These are phyloP conservation scores for Fringilla coelebs DNA, from an alignment of 2,797 vertebrate genomes.

Conservation along the genomic window DNA sequence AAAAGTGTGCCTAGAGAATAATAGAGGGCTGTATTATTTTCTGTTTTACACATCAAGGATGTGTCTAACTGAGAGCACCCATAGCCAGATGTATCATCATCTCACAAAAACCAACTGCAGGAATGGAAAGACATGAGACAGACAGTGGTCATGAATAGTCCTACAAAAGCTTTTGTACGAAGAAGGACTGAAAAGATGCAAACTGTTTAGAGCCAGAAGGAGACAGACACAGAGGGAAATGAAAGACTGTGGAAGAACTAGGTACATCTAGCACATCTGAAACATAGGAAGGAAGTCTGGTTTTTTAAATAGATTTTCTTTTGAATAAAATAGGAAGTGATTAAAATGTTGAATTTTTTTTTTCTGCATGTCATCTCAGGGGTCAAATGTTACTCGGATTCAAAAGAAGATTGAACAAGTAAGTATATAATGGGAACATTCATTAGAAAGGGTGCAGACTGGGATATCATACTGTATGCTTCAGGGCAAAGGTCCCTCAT, in stretches of 20 bases:
- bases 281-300: neutral
- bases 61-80: neutral
- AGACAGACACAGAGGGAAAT: neutral
- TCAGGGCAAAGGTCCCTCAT: neutral
- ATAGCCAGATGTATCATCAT: neutral
- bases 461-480: neutral
- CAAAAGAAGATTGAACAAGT: neutral
- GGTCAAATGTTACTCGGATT: neutral
- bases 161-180: neutral
- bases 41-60: neutral
- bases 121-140: neutral
- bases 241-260: neutral
- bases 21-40: neutral
- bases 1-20: neutral
- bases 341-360: neutral
- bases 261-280: neutral
- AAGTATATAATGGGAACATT: conserved; percentile 18
- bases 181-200: neutral
- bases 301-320: neutral
- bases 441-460: neutral
- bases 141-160: neutral
- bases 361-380: neutral
- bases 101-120: neutral
- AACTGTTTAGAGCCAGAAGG: conserved; percentile 9
- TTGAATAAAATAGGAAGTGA: conserved; percentile 22